Evolutionary conservation across 2,888 invertebrate genomes (phyloP).

Genomic region (Megamerina dolium): DNA sequence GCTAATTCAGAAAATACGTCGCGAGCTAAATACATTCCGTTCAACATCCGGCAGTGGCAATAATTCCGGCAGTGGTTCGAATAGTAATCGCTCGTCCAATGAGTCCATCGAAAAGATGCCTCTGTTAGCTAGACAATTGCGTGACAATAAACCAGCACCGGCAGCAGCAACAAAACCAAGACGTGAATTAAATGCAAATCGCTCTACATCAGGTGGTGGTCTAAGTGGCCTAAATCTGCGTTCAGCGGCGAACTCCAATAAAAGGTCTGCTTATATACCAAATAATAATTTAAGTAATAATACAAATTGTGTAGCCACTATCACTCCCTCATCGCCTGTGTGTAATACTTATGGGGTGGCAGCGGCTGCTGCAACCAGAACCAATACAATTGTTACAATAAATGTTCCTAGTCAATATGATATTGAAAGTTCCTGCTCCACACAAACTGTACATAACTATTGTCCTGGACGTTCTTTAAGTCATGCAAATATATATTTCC

Average conservation of each 20-base stretch:
- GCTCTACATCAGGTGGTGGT: slow-evolving; percentile 31
- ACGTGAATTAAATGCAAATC: slow-evolving; percentile 38
- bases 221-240: slow-evolving; percentile 18
- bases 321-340: slow-evolving; percentile 5
- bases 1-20: slow-evolving; percentile 38
- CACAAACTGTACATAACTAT: slow-evolving; percentile 35
- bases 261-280: slow-evolving; percentile 29
- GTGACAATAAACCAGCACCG: slow-evolving; percentile 8
- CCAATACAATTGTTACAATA: slow-evolving; percentile 26
- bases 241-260: slow-evolving; percentile 14
- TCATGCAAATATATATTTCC: slow-evolving; percentile 25
- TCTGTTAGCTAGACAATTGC: slow-evolving; percentile 23
- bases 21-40: slow-evolving; percentile 37
- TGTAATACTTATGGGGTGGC: background rate
- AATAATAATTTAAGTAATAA: slow-evolving; percentile 10
- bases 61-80: slow-evolving; percentile 37
- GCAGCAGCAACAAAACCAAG: slow-evolving; percentile 20
- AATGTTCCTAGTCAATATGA: slow-evolving; percentile 38
- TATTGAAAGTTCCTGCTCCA: slow-evolving; percentile 42
- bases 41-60: slow-evolving; percentile 32
- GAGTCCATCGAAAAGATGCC: slow-evolving; percentile 41
- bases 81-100: slow-evolving; percentile 36
- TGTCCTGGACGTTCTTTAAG: slow-evolving; percentile 22
- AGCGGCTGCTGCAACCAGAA: slow-evolving; percentile 6
- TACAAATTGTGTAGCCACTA: slow-evolving; percentile 16